phyloP scores from a whole-genome alignment of 1,140 invertebrate genomes.

The Leucophenga varia region DNA sequence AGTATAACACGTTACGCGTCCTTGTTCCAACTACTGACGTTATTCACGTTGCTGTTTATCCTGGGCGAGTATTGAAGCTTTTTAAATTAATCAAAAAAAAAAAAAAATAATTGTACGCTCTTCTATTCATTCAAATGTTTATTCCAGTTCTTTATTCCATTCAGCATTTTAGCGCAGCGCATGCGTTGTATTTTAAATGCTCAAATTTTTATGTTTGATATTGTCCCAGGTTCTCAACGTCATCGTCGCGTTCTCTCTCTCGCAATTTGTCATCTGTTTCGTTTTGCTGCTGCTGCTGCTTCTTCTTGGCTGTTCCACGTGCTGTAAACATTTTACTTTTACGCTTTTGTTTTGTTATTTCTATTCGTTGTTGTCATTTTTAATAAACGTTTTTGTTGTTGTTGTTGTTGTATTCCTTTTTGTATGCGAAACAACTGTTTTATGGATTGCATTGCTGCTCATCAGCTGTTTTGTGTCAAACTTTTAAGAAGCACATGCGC shows the following conservation, averaged over 20 bases:
- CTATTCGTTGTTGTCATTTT: slow-evolving; percentile 24
- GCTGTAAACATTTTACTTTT: slow-evolving; percentile 8
- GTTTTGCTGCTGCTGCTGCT: not conserved
- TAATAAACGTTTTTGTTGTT: slow-evolving; percentile 22
- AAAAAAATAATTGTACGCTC: not conserved
- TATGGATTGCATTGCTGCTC: too few species aligned
- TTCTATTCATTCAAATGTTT: slow-evolving; percentile 14
- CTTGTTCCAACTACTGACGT: slow-evolving; percentile 51
- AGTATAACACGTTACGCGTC: slow-evolving; percentile 47
- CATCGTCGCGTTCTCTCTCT: not conserved
- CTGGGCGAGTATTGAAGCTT: slow-evolving; percentile 24
- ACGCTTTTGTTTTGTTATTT: slow-evolving; percentile 47
- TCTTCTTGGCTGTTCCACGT: not conserved
- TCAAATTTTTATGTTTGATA: not conserved
- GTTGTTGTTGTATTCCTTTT: slow-evolving; percentile 35
- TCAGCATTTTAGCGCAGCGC: slow-evolving; percentile 12
- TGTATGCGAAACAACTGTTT: slow-evolving; percentile 47
- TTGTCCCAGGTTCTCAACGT: slow-evolving; percentile 21
- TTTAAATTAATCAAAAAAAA: not conserved
- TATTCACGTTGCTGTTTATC: slow-evolving; percentile 23
- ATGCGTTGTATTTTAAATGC: not conserved
- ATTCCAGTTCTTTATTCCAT: slow-evolving; percentile 15
- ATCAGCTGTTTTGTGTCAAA: slow-evolving; percentile 51
- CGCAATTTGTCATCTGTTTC: not conserved
- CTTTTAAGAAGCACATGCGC: slow-evolving; percentile 32